Conservation (phyloP, 2,797 vertebrate species). For the Bryconaethiops microstoma region DNA sequence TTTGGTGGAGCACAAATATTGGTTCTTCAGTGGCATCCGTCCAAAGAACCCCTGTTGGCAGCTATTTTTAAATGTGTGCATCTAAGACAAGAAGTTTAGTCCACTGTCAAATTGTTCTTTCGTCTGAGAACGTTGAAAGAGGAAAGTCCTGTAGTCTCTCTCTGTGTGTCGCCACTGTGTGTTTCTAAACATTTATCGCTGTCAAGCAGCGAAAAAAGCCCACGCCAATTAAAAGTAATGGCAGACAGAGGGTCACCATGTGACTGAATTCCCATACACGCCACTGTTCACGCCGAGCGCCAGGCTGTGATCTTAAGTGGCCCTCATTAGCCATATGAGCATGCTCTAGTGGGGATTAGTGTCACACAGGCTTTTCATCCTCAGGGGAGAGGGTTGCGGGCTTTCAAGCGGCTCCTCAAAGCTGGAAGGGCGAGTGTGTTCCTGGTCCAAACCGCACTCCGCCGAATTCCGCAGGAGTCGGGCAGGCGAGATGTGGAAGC, state of each 20-base stretch:
- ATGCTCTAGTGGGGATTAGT: constrained; percentile 63
- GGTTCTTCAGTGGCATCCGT: too few species aligned
- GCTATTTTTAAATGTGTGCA: too few species aligned
- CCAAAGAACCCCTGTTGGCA: too few species aligned
- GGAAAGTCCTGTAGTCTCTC: constrained; percentile 13
- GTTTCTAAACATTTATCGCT: constrained; percentile 19
- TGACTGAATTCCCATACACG: constrained; percentile 51
- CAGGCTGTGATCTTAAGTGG: constrained; percentile 41
- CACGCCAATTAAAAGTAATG: constrained; percentile 38
- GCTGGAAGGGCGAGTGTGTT: constrained; percentile 11
- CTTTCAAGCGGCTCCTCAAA: constrained; percentile 22
- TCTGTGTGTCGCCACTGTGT: not conserved
- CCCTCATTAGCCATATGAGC: constrained; percentile 65
- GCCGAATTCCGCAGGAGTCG: constrained; percentile 19
- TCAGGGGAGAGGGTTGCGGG: constrained; percentile 40
- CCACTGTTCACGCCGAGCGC: constrained; percentile 26
- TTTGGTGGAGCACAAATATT: too few species aligned
- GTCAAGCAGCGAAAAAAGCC: constrained; percentile 14
- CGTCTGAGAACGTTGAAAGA: not conserved
- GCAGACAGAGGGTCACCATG: constrained; percentile 42
- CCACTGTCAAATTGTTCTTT: not conserved
- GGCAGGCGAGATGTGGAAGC: constrained; percentile 22
- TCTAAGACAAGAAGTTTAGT: not conserved
- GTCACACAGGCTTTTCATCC: constrained; percentile 65
- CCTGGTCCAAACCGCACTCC: constrained; percentile 18